phyloP scores from a whole-genome alignment of 2,113 vertebrate species.

The Neodon shergylaensis region DNA sequence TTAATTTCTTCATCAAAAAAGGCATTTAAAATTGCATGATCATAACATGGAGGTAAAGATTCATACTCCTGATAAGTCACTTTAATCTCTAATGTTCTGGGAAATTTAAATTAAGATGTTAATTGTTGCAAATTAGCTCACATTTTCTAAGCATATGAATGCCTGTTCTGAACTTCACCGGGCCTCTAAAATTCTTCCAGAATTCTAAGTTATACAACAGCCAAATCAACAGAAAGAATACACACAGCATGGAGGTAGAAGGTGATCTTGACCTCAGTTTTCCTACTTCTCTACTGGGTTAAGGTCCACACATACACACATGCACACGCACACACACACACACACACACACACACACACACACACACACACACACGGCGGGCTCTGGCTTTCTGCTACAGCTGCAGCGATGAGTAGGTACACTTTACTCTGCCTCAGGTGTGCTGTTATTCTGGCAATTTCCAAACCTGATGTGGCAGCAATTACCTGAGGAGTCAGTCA shows the following conservation, averaged over 20 bases:
- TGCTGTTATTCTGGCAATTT: conserved; percentile 10
- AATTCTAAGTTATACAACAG: not conserved
- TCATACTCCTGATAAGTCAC: not conserved
- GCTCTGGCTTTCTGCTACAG: not conserved
- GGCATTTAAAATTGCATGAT: not conserved
- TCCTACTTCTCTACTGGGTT: not conserved
- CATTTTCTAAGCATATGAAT: not conserved
- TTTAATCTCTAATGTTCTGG: not conserved
- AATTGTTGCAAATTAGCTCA: conserved; percentile 13
- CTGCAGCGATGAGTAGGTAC: not conserved
- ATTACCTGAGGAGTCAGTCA: not conserved
- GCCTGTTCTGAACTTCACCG: not conserved
- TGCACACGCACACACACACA: no score
- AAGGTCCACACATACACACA: not conserved
- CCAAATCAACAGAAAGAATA: conserved; percentile 8
- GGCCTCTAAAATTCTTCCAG: not conserved
- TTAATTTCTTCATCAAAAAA: conserved; percentile 11
- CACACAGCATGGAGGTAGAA: not conserved
- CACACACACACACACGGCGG: not conserved
- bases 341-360: no score
- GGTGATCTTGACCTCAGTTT: not conserved
- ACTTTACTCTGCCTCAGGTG: not conserved
- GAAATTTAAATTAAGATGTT: not conserved
- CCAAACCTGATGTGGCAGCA: not conserved
- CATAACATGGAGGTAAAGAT: not conserved